A percentile compares a stretch with the other conserved stretches of the same genome.
phyloP scores from a whole-genome alignment of 2,113 vertebrate species.

The Strix uralensis region DNA sequence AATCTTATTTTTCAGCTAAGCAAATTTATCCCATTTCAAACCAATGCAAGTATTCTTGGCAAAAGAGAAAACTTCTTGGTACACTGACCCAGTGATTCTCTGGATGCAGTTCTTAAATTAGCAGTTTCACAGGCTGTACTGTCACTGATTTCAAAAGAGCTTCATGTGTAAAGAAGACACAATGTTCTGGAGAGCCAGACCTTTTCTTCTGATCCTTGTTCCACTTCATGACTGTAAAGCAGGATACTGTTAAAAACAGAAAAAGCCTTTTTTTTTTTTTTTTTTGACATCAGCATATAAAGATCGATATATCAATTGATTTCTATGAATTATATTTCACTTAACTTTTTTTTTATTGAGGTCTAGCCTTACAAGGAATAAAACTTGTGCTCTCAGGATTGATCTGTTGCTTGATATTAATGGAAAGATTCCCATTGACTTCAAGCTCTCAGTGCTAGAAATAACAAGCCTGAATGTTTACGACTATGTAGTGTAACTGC shows the following conservation, averaged over 20 bases:
- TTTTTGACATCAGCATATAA: background rate
- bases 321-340: slow-evolving; percentile 36
- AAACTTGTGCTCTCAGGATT: background rate
- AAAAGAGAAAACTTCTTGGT: background rate
- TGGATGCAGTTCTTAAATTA: background rate
- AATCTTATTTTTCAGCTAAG: slow-evolving; percentile 26
- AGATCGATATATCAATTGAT: background rate
- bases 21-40: slow-evolving; percentile 18
- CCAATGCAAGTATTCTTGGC: background rate
- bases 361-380: background rate
- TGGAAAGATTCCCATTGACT: background rate
- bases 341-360: background rate
- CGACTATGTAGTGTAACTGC: background rate
- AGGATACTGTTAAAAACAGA: background rate
- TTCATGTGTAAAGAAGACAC: background rate
- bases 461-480: background rate
- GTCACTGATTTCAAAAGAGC: background rate
- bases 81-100: background rate
- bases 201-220: background rate
- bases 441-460: background rate
- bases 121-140: background rate
- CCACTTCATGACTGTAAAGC: background rate
- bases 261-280: background rate
- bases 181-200: background rate
- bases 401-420: background rate